Evolutionary conservation across 2,113 vertebrate species (phyloP).

Genomic region (Pollachius pollachius): DNA sequence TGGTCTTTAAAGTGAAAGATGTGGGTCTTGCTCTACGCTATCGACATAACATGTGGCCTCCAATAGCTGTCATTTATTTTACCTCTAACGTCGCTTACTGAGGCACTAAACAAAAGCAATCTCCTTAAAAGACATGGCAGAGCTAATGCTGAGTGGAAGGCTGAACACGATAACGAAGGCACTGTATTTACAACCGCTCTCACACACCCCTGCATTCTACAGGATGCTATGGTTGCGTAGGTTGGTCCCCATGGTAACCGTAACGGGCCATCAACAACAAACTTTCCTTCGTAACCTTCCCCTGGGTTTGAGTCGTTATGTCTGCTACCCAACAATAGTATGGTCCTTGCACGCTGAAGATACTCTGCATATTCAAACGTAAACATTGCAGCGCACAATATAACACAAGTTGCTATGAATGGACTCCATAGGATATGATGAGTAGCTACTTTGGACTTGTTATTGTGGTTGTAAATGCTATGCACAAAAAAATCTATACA

Average conservation of each 20-base stretch:
- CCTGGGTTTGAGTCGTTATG: constrained; percentile 3
- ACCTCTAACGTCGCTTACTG: too few relatives aligned
- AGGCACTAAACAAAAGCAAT: too few relatives aligned
- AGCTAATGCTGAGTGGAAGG: not conserved
- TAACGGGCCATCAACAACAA: constrained; percentile 44
- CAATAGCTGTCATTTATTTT: too few relatives aligned
- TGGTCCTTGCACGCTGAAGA: constrained; percentile 10
- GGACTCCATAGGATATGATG: too few relatives aligned
- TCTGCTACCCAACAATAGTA: constrained; percentile 11
- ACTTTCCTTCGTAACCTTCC: constrained; percentile 50
- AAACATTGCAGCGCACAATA: not conserved
- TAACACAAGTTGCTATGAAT: too few relatives aligned
- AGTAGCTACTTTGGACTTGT: too few relatives aligned
- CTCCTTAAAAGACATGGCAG: too few relatives aligned
- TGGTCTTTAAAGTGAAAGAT: too few relatives aligned
- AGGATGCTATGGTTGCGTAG: constrained; percentile 46
- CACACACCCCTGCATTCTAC: constrained; percentile 6
- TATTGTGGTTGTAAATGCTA: too few relatives aligned
- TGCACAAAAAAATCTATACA: too few relatives aligned
- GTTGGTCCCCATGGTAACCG: constrained; percentile 49
- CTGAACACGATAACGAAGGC: not conserved
- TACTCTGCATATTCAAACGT: not conserved
- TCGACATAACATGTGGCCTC: too few relatives aligned
- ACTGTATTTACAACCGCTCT: constrained; percentile 3
- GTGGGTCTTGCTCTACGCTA: too few relatives aligned